Evolutionary conservation across 2,888 invertebrate genomes (phyloP), one percentile per base, ranked within the genome.

Genomic region (Eupithecia exiguata): DNA sequence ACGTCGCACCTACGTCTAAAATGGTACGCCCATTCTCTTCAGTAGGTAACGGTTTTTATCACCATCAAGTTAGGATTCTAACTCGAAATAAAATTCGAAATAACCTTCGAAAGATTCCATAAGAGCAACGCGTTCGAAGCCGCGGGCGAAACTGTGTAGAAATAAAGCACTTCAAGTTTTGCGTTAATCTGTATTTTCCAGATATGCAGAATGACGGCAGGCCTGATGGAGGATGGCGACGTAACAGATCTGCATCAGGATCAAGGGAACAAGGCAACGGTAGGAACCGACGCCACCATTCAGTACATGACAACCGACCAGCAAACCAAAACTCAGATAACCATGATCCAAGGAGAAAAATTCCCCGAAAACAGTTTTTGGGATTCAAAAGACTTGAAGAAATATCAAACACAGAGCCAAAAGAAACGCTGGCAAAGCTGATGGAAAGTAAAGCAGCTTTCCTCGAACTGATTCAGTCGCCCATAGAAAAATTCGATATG

Each of bases 361-460:
- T 68, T 43, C 67, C 63, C 14, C 70, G 72, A 58, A 72, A 75
- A 67, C 43, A 53, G 0, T 68, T 46, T 58, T 70, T 87, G 63
- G 84, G 83, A 6, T 92, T 91, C 78, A 85, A 79, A 76, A 81
- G 77, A 58, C 83, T 95, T 16, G 84, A 91, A 81, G 84, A 87
- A 70, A 86, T 94, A 40, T 84, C 90, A 35, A 72, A 84, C 14
- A 80, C 85, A 9, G 90, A 92, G 7, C 82, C 85, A 25, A 85
- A 85, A 70, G 90, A 92, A 21, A 86, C 92, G 9, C 83, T 94
- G 16, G 66, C 83, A 16, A 87, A 87, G 77, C 77, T 95, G 1
- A 86, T 87, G 30, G 80, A 85, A 68, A 88, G 86, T 71, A 89
- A 84, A 79, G 81, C 82, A 10, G 85, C 84, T 5, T 92, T 95